Evolutionary conservation across 2,797 vertebrate genomes (phyloP).

Genomic region (Sebastes minor): DNA sequence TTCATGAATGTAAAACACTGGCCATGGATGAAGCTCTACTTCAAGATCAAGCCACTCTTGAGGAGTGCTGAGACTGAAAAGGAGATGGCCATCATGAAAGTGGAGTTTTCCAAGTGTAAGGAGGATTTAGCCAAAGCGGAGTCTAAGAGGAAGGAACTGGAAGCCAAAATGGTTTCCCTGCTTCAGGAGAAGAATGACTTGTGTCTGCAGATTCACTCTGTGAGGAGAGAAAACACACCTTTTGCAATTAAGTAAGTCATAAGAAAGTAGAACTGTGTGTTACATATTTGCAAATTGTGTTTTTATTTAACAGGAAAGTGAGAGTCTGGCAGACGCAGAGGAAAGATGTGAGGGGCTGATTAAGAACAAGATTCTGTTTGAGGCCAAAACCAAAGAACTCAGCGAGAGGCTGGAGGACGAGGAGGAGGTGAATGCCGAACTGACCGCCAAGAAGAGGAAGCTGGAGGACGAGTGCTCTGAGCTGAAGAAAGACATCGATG

Average conservation of each 20-base stretch:
- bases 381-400: slow-evolving; percentile 86
- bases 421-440: slow-evolving; percentile 87
- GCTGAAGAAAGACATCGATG: slow-evolving; percentile 88
- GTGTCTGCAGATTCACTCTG: slow-evolving; percentile 86
- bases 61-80: slow-evolving; percentile 90
- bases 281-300: not conserved
- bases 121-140: slow-evolving; percentile 86
- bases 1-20: slow-evolving; percentile 93
- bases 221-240: slow-evolving; percentile 62
- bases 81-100: slow-evolving; percentile 90
- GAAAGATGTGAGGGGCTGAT: slow-evolving; percentile 73
- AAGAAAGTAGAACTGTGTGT: not conserved
- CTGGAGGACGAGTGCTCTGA: slow-evolving; percentile 88
- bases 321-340: slow-evolving; percentile 76
- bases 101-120: slow-evolving; percentile 76
- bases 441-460: slow-evolving; percentile 80
- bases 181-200: slow-evolving; percentile 90
- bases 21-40: slow-evolving; percentile 93
- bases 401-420: slow-evolving; percentile 87
- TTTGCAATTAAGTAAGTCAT: not conserved
- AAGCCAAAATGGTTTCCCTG: slow-evolving; percentile 88
- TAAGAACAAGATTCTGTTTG: slow-evolving; percentile 80
- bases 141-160: slow-evolving; percentile 86
- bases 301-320: slow-evolving; percentile 57
- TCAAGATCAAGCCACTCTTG: slow-evolving; percentile 91